These are phyloP conservation scores for Macrochelys suwanniensis DNA, from an alignment of 2,797 vertebrate genomes.

Conservation along the genomic window DNA sequence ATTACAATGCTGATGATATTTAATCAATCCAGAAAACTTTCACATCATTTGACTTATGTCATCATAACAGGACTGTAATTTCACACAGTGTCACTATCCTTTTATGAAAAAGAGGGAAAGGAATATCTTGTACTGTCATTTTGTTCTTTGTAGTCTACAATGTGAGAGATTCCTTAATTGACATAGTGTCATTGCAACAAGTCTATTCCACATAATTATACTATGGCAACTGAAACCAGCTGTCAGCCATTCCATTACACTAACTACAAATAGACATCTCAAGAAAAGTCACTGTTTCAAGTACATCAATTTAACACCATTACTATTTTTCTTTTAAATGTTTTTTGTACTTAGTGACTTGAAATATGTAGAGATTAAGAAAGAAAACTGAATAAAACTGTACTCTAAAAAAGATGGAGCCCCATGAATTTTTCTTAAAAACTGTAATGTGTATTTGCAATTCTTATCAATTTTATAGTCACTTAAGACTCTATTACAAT, in stretches of 20 bases:
- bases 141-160: constrained; percentile 77
- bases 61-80: constrained; percentile 70
- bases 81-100: constrained; percentile 72
- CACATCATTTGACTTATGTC: constrained; percentile 73
- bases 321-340: constrained; percentile 61
- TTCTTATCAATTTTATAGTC: constrained; percentile 50
- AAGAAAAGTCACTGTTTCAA: constrained; percentile 70
- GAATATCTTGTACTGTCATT: constrained; percentile 74
- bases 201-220: constrained; percentile 75
- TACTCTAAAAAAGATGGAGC: constrained; percentile 39
- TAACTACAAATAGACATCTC: constrained; percentile 74
- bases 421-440: constrained; percentile 53
- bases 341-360: constrained; percentile 64
- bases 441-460: constrained; percentile 60
- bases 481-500: constrained; percentile 43
- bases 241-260: constrained; percentile 75
- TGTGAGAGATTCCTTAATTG: constrained; percentile 75
- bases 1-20: constrained; percentile 70
- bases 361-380: constrained; percentile 60
- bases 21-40: constrained; percentile 73
- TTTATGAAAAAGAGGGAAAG: constrained; percentile 65
- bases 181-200: constrained; percentile 72
- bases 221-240: constrained; percentile 76
- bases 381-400: constrained; percentile 48
- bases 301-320: constrained; percentile 72